Percentiles rank a stretch among this genome's conserved stretches.
Evolutionary conservation across 2,888 invertebrate genomes (phyloP).

Genomic region (Nudaria mundana): DNA sequence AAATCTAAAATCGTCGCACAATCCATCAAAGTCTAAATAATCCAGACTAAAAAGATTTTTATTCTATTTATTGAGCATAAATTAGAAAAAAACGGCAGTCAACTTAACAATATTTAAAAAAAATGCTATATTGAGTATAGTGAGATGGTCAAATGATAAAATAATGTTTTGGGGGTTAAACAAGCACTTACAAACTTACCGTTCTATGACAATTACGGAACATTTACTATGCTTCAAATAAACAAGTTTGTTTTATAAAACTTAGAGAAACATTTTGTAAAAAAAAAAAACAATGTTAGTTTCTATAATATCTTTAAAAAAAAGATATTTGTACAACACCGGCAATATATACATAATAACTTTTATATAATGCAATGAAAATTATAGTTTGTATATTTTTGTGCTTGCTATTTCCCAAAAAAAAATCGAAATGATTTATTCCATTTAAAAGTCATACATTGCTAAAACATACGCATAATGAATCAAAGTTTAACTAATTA

Average conservation of each 20-base stretch:
- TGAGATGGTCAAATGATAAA: constrained; percentile 58
- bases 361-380: not conserved
- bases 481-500: constrained; percentile 43
- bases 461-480: constrained; percentile 37
- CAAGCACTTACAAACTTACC: constrained; percentile 15
- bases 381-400: constrained; percentile 32
- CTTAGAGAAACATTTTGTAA: constrained; percentile 9
- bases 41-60: constrained; percentile 47
- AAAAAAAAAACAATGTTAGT: constrained; percentile 7
- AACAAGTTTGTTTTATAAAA: constrained; percentile 11
- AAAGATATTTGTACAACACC: constrained; percentile 8
- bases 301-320: constrained; percentile 8
- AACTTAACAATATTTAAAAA: constrained; percentile 57
- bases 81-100: constrained; percentile 70
- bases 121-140: constrained; percentile 75
- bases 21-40: constrained; percentile 48
- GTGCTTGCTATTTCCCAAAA: constrained; percentile 35
- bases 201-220: constrained; percentile 1
- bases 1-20: constrained; percentile 66
- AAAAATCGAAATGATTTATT: constrained; percentile 34
- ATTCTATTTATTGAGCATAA: constrained; percentile 78
- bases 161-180: constrained; percentile 23
- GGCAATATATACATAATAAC: constrained; percentile 6
- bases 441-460: constrained; percentile 37
- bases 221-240: constrained; percentile 10